Evolutionary conservation across 2,888 invertebrate genomes (phyloP), one percentile per base, ranked within the genome.

Genomic region (Drosophila meridionalis): DNA sequence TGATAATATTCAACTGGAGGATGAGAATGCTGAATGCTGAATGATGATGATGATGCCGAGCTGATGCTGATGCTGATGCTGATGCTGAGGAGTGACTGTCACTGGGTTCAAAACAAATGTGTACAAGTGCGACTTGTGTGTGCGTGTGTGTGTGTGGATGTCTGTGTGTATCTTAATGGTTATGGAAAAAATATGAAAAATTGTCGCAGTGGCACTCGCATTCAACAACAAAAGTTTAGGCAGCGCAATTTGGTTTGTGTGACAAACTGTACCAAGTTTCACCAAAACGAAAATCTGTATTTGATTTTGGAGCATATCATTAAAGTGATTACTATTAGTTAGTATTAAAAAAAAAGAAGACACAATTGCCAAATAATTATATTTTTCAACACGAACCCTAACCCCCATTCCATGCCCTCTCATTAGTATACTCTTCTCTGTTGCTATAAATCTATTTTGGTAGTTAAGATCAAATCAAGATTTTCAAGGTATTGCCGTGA

Each of bases 141-240:
- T 40, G 30, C 20, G 8, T 52, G 12, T 69, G 32, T 30, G 42
- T 42, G 9, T 50, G 11, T 67, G 40, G 20, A 20, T 48, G 11
- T 56, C 11, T 69, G 38, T 67, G 60, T 80, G 36, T 69, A 58
- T 80, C 69, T 85, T 81, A 77, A 86, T 88, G 82, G 87, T 73
- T 82, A 80, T 90, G 84, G 87, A 83, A 90, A 90, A 89, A 83
- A 84, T 85, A 90, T 83, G 89, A 80, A 73, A 83, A 77, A 73
- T 75, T 70, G 73, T 79, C 59, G 59, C 63, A 58, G 68, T 76
- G 57, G 64, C 80, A 69, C 57, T 70, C 57, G 34, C 56, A 61
- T 63, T 72, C 72, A 75, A 75, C 72, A 75, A 77, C 80, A 80
- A 80, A 73, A 88, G 83, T 78, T 85, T 85, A 85, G 78, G 69